phyloP scores from a whole-genome alignment of 2,797 vertebrate genomes.

The Anolis apletophallus region DNA sequence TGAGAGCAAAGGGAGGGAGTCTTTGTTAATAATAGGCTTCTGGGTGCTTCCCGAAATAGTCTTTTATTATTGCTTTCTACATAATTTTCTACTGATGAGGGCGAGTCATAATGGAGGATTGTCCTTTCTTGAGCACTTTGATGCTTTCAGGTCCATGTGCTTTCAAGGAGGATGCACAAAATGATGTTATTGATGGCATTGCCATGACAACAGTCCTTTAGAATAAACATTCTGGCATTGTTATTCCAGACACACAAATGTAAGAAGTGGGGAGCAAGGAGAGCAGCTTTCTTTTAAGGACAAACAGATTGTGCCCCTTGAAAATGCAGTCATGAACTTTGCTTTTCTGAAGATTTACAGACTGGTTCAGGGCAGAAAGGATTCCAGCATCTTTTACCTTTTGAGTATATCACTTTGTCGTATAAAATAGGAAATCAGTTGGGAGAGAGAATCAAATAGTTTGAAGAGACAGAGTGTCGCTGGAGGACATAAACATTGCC shows the following conservation, averaged over 20 bases:
- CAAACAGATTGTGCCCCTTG: conserved; percentile 75
- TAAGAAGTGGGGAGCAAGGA: conserved; percentile 4
- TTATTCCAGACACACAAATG: conserved; percentile 66
- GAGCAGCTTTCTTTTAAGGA: conserved; percentile 68
- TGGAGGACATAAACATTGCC: conserved; percentile 62
- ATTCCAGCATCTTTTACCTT: conserved; percentile 63
- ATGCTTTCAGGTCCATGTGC: conserved; percentile 74
- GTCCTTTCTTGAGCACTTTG: conserved; percentile 73
- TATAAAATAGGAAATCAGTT: neutral
- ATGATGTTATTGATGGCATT: conserved; percentile 78
- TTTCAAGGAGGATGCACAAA: conserved; percentile 76
- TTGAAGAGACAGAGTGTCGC: conserved; percentile 35
- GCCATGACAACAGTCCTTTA: conserved; percentile 78
- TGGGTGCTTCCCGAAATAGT: conserved; percentile 69
- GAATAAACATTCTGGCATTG: conserved; percentile 80
- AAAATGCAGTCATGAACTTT: conserved; percentile 73
- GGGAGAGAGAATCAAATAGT: conserved; percentile 4
- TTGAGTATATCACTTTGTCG: conserved; percentile 40
- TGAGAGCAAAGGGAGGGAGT: conserved; percentile 54
- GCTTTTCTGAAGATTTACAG: conserved; percentile 65
- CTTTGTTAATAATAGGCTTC: conserved; percentile 79
- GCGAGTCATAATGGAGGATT: conserved; percentile 77
- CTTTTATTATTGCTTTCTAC: conserved; percentile 75
- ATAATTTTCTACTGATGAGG: conserved; percentile 81
- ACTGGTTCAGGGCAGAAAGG: conserved; percentile 64